Evolutionary conservation across 1,140 invertebrate genomes (phyloP).

Genomic region (Mamestra configurata): DNA sequence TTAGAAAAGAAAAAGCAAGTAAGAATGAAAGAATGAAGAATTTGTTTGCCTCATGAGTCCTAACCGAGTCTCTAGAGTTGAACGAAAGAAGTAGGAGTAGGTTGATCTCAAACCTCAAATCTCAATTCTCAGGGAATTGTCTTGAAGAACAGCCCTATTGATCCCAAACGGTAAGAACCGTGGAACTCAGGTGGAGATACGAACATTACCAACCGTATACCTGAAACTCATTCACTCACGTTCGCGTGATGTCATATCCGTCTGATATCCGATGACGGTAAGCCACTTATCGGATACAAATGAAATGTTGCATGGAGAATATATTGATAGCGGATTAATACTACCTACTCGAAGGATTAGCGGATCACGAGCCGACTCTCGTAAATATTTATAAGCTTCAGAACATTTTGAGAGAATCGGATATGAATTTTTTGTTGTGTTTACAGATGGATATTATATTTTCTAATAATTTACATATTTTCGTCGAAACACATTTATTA

Average conservation of each 20-base stretch:
- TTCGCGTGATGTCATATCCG: conserved; percentile 26
- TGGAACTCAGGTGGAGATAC: background rate
- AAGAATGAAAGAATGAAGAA: too few relatives aligned
- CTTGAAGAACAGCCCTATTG: background rate
- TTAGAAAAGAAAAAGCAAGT: too few relatives aligned
- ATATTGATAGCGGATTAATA: conserved; percentile 39
- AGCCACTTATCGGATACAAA: conserved; percentile 41
- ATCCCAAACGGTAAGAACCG: background rate
- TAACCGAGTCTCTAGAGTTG: too few relatives aligned
- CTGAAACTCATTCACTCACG: conserved; percentile 22
- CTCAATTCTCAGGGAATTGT: background rate
- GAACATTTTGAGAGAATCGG: conserved; percentile 1
- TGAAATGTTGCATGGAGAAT: conserved; percentile 39
- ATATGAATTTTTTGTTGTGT: conserved; percentile 12
- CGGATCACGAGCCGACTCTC: conserved; percentile 20
- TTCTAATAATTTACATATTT: background rate
- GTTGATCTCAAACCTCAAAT: too few relatives aligned
- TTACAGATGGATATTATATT: background rate
- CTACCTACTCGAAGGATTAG: conserved; percentile 23
- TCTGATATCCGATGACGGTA: conserved; percentile 36
- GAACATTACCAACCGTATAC: conserved; percentile 8
- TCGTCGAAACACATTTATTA: background rate
- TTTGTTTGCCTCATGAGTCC: too few relatives aligned
- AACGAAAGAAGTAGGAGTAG: too few relatives aligned
- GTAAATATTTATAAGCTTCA: conserved; percentile 40